Evolutionary conservation across 2,797 vertebrate species (phyloP), one percentile per base, ranked within the genome.

Genomic region (Alcedo atthis): DNA sequence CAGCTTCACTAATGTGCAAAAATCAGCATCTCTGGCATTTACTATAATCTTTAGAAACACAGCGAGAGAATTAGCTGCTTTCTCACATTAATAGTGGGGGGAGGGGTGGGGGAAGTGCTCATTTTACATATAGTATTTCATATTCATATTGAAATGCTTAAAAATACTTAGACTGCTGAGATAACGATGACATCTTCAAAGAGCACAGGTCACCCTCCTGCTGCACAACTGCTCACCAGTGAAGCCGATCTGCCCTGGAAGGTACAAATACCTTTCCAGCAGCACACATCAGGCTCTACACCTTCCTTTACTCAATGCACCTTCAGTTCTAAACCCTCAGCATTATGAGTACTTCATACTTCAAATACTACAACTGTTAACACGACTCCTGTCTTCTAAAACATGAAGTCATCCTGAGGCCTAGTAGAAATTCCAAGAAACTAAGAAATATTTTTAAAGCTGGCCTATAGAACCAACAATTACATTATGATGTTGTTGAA

Each of bases 101-200:
- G 3, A 1, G 12, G 46, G 16, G 32, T 15, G 4, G 3, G 1
- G 12, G 21, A 64, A 40, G 2, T 15, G 13, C 42, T 46, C 5
- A 20, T 71, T 84, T 81, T 58, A 62, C 19, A 85, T 18, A 5
- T 24, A 32, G 2, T 16, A 26, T 25, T 81, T 63, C 14, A 57
- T 58, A 63, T 37, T 63, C 22, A 46, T 22, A 40, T 8, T 62
- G 30, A 92, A 83, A 30, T 30, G 1, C 51, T 91, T 54, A 10
- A 46, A 82, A 78, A 54, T 68, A n/a, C 30, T 78, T 61, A 73
- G 37, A 69, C 40, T 32, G 15, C 28, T 46, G 22, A 77, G 53
- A 32, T 49, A 82, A 21, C 2, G 0, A 61, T 43, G 2, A 80
- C 81, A 87, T 30, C 7, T 2, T 37, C 37, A n/a, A 69, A 82